Base-by-base conservation (phyloP, 2,888 invertebrate genomes). In the Actias luna region DNA sequence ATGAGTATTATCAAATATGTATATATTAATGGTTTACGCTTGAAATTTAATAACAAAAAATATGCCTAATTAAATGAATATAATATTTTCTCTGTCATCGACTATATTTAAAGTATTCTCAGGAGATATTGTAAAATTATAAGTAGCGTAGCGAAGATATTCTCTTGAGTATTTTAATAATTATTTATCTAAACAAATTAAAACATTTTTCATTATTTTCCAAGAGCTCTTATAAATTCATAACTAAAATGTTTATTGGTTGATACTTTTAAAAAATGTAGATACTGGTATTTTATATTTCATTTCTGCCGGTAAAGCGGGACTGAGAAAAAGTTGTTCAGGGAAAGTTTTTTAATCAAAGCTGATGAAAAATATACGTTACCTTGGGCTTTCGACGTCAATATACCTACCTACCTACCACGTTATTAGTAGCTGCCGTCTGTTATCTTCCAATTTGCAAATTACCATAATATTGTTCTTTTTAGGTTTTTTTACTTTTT, bases 291-390 rank as follows among this genome's bases (percentile, higher is more conserved):
- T 73, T 75, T 76, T 76, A 73, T 77, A 69, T 79, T 77, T 75
- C 75, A 79, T 74, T 75, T 73, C 52, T 73, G 71, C 77, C 77
- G 65, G 72, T 70, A 71, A 71, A 74, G 68, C 75, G 62, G 60
- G 31, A 55, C 70, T 69, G 63, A 64, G 71, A 65, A 69, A 76
- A 79, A 78, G 80, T 80, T 75, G 67, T 68, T 70, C 69, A 69
- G 67, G 66, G 67, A 79, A 83, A 84, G 79, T 83, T 83, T 84
- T 84, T 84, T 84, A 84, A 84, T 84, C 84, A 84, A 79, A 77
- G 74, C 75, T 79, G 79, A 81, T 81, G 82, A 82, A 79, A 83
- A 81, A 80, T 80, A 78, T 77, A 75, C 75, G 74, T 72, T 69
- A 69, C 72, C 55, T 62, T 63, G 65, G 65, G 67, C 69, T 65